Evolutionary conservation across 2,797 vertebrate genomes (phyloP).

Genomic region (Neoniphon sammara): DNA sequence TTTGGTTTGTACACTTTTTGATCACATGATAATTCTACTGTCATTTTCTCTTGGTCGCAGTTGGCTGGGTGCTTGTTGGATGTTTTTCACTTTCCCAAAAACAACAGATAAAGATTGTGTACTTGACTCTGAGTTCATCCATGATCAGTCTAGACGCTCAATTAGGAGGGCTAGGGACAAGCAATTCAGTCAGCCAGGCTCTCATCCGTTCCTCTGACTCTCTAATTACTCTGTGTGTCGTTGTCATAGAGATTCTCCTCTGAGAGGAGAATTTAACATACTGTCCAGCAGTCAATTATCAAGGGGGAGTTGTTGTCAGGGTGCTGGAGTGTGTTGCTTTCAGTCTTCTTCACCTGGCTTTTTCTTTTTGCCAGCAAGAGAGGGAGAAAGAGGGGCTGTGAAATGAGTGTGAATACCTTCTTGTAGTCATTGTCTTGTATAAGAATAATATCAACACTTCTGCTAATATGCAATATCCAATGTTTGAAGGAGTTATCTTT

Average conservation of each 20-base stretch:
- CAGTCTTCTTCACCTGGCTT: not conserved
- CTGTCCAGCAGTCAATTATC: conserved; percentile 10
- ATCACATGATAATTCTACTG: no score
- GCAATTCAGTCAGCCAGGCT: conserved; percentile 33
- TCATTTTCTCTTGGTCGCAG: no score
- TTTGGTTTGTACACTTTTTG: no score
- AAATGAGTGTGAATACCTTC: not conserved
- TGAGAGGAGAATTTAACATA: conserved; percentile 46
- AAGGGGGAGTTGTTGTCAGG: conserved; percentile 30
- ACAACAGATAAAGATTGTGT: conserved; percentile 12
- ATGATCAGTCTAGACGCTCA: conserved; percentile 5
- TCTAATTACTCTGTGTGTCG: conserved; percentile 15
- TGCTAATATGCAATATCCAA: no score
- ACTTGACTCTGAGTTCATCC: not conserved
- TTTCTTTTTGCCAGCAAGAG: not conserved
- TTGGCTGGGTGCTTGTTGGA: not conserved
- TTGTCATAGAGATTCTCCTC: conserved; percentile 58
- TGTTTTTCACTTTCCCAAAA: not conserved
- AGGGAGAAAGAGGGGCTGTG: not conserved
- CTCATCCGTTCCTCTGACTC: not conserved
- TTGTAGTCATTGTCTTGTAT: not conserved
- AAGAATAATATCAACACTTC: no score
- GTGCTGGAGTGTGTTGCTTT: conserved; percentile 19
- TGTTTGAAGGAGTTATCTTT: not conserved
- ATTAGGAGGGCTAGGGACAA: conserved; percentile 13